Evolutionary conservation across 2,797 vertebrate genomes (phyloP), one percentile per base, ranked within the genome.

Genomic region (Acrossocheilus wenchowensis): DNA sequence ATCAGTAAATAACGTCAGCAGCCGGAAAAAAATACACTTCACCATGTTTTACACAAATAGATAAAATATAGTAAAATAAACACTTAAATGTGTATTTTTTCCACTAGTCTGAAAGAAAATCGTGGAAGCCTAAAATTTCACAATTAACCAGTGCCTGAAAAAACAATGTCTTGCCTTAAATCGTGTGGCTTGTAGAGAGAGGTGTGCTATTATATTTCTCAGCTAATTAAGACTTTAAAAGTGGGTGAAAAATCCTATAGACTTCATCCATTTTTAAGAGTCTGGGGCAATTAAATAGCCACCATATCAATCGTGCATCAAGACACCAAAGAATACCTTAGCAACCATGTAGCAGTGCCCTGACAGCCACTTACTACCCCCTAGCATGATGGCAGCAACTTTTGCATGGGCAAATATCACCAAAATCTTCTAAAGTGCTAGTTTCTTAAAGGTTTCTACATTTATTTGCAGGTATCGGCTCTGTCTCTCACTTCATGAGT

Each of bases 401-500:
- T 43, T 43, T 26, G 72, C n/a, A 10, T 50, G 48, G 21, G 11
- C 12, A 78, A 57, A 23, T 6, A 57, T 19, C 2, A 77, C 19
- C 19, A 34, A 34, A 52, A 54, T 54, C 48, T 54, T 77, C 30
- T 36, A 36, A 36, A 39, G 1, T 57, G 34, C 11, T 39, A n/a
- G 5, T 77, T 66, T 10, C n/a, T 30, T 69, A 2, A 52, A 26
- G 75, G 6, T 78, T 84, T 87, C 57, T 15, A 36, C 82, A 9
- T 78, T 26, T 71, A 84, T 26, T 15, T 90, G 11, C 60, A 95
- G 95, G 95, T 83, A 95, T 95, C 34, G 95, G 95, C 73, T 96
- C 94, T 15, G 95, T 96, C 68, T 94, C 95, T 87, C 95, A 95
- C 87, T 96, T 96, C 86, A 94, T 94, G 93, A 94, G 85, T 88